phyloP scores from a whole-genome alignment of 2,113 vertebrate species.

The Spilogale gracilis region DNA sequence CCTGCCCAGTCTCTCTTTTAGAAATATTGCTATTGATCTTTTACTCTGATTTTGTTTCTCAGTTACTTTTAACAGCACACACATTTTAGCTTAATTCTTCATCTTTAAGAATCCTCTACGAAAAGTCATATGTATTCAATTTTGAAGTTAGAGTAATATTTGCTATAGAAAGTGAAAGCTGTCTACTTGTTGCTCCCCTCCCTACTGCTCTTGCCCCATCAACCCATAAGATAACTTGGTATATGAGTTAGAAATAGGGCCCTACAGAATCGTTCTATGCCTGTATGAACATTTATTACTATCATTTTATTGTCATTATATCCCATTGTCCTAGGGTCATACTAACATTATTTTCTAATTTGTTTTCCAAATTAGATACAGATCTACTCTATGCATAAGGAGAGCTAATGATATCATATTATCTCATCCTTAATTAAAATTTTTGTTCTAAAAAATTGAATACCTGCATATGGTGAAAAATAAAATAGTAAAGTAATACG shows the following conservation, averaged over 20 bases:
- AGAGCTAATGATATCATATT: not conserved
- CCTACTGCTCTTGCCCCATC: accelerated
- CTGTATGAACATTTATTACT: not conserved
- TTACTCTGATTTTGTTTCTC: not conserved
- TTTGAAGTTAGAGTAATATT: not conserved
- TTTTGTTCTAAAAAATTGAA: not conserved
- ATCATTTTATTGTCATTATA: not conserved
- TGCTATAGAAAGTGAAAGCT: not conserved
- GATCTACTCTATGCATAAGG: not conserved
- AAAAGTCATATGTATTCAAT: not conserved
- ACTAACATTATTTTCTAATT: not conserved
- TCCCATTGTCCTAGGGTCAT: not conserved
- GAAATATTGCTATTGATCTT: not conserved
- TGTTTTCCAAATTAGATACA: conserved; percentile 16
- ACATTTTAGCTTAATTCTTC: conserved; percentile 10
- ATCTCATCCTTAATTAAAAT: conserved; percentile 21
- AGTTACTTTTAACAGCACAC: not conserved
- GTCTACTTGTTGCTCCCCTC: not conserved
- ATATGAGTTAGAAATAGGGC: not conserved
- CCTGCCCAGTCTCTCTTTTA: not conserved
- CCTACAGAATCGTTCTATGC: not conserved
- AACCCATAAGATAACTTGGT: not conserved
- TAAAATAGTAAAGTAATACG: not conserved
- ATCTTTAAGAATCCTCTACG: not conserved
- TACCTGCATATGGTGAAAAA: not conserved